Conservation (phyloP, 2,113 vertebrate genomes). For the Gallinago undulata region DNA sequence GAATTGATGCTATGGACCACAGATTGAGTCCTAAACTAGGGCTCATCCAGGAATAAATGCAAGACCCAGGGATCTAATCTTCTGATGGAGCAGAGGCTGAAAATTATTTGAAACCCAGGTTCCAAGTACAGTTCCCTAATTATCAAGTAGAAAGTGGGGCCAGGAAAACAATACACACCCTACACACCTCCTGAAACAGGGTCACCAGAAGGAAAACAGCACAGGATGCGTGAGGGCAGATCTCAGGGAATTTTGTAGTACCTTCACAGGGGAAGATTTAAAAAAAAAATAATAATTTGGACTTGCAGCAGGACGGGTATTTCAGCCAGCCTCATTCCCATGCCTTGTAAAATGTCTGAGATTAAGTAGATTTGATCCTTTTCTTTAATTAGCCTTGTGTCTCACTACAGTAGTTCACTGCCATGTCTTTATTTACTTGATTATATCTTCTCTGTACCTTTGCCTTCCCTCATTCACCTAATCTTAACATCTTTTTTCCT, state of each 20-base stretch:
- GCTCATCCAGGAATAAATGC: neutral
- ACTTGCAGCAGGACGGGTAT: neutral
- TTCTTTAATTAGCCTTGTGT: slow-evolving; percentile 41
- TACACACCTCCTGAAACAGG: neutral
- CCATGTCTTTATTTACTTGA: slow-evolving; percentile 49
- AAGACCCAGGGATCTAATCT: neutral
- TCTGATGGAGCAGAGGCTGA: neutral
- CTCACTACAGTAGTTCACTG: slow-evolving; percentile 36
- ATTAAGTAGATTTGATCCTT: slow-evolving; percentile 30
- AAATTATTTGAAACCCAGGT: neutral
- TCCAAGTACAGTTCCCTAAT: neutral
- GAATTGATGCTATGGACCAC: neutral
- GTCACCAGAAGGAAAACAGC: neutral
- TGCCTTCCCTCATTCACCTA: slow-evolving; percentile 47
- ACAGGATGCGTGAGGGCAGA: neutral
- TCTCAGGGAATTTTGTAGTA: neutral
- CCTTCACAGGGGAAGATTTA: neutral
- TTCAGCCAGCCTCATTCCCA: neutral
- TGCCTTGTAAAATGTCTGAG: slow-evolving; percentile 10
- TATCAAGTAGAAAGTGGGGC: neutral
- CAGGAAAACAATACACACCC: neutral
- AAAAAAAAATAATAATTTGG: too few species aligned
- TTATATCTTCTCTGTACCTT: slow-evolving; percentile 53
- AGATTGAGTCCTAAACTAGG: neutral
- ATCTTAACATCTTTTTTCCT: slow-evolving; percentile 60